A percentile compares a stretch with the other conserved stretches of the same genome.
phyloP scores from a whole-genome alignment of 2,888 invertebrate species.

The Lithophane semibrunnea region DNA sequence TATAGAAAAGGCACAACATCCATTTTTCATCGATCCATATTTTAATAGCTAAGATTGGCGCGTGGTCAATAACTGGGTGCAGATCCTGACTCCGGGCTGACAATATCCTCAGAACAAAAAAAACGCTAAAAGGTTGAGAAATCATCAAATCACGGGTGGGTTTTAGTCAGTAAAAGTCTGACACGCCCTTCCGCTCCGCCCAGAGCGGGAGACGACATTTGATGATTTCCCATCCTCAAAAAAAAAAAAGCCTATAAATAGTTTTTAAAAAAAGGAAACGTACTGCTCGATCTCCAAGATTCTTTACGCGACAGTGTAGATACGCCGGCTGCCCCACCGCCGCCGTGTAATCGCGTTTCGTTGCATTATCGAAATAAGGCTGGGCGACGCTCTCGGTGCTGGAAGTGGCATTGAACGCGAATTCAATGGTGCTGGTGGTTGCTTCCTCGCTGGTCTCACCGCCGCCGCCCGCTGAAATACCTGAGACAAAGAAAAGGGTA shows the following conservation, averaged over 20 bases:
- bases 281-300: constrained; percentile 96
- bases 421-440: constrained; percentile 70
- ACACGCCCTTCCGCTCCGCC: no score
- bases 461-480: constrained; percentile 82
- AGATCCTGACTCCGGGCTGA: not conserved
- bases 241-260: no score
- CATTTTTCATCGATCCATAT: not conserved
- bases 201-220: no score
- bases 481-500: constrained; percentile 65
- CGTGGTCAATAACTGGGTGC: not conserved
- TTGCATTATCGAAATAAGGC: constrained; percentile 96
- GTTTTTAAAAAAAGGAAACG: no score
- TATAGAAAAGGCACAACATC: not conserved
- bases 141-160: no score
- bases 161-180: no score
- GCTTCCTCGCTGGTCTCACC: constrained; percentile 72
- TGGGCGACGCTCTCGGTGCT: constrained; percentile 93
- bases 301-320: constrained; percentile 95
- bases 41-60: not conserved
- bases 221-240: no score
- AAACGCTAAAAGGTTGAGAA: no score
- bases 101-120: not conserved
- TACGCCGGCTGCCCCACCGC: constrained; percentile 96
- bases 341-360: constrained; percentile 95
- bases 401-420: constrained; percentile 72